These are phyloP conservation scores for Triplophysa dalaica DNA, from an alignment of 2,113 vertebrate species.

Conservation along the genomic window DNA sequence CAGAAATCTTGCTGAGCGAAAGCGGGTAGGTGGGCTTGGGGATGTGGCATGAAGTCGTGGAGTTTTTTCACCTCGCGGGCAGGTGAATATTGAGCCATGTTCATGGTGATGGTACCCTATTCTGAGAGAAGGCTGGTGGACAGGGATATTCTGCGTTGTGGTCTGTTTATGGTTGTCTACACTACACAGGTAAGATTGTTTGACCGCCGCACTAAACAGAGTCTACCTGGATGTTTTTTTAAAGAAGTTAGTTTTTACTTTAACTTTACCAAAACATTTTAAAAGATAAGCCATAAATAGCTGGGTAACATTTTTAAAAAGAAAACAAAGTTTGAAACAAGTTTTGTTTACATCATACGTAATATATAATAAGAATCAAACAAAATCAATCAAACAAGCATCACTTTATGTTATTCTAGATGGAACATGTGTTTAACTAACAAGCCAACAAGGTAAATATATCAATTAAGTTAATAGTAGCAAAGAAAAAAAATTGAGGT, in stretches of 20 bases:
- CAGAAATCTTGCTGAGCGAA: constrained; percentile 30
- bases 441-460: no score
- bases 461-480: no score
- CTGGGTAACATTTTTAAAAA: no score
- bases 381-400: no score
- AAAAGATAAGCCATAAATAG: background rate
- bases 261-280: background rate
- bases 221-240: background rate
- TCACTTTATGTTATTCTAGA: no score
- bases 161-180: constrained; percentile 52
- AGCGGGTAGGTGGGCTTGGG: background rate
- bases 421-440: no score
- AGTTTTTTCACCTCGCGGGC: constrained; percentile 41
- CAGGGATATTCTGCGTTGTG: constrained; percentile 37
- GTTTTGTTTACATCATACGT: no score
- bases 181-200: constrained; percentile 63
- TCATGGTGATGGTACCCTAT: constrained; percentile 50
- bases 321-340: no score
- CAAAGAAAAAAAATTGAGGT: no score
- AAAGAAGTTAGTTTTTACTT: background rate
- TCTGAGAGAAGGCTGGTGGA: constrained; percentile 43
- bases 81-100: constrained; percentile 64
- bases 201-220: background rate
- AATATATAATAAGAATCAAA: no score
- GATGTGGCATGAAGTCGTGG: constrained; percentile 51